Evolutionary conservation across 2,888 invertebrate genomes (phyloP), one percentile per base, ranked within the genome.

Genomic region (Pycnomerus fuliginosus): DNA sequence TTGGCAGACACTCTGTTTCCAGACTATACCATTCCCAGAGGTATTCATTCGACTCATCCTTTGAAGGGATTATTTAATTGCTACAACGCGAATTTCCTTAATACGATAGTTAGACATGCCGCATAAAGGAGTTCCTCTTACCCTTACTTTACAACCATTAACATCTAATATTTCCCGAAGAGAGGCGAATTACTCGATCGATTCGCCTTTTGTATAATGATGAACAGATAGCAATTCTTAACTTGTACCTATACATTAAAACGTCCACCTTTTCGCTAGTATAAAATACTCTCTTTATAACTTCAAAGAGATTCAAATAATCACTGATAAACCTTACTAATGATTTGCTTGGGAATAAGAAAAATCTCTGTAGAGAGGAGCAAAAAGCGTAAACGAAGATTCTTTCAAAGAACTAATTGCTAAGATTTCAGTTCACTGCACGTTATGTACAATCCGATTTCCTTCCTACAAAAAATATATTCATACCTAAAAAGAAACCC

Each of bases 21-120:
- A 41, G 37, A 47, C 47, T 41, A 35, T 39, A 32, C 45, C 40
- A 67, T 64, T 70, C 71, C 71, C 72, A 42, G 53, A 66, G 69
- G 71, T 67, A 70, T 70, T 69, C 68, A 67, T 68, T 67, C 64
- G 62, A 61, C 65, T 70, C 64, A 57, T 66, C 70, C 73, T 73
- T 72, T 73, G 73, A 72, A 69, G 72, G 72, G 73, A 72, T 73
- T 72, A 73, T 71, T 70, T 71, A 70, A 70, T 70, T 71, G 68
- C 67, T 64, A 62, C 62, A 61, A 63, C 67, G 67, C 62, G 68
- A 69, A 69, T 70, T 69, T 70, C 66, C 70, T 70, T 68, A 70
- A 71, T 70, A 67, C 69, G 68, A 63, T 68, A 69, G 70, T 69
- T 69, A 68, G 67, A 67, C 63, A 58, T 59, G 55, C 58, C 54